phyloP scores from a whole-genome alignment of 2,888 invertebrate genomes.

The Brassicogethes aeneus region DNA sequence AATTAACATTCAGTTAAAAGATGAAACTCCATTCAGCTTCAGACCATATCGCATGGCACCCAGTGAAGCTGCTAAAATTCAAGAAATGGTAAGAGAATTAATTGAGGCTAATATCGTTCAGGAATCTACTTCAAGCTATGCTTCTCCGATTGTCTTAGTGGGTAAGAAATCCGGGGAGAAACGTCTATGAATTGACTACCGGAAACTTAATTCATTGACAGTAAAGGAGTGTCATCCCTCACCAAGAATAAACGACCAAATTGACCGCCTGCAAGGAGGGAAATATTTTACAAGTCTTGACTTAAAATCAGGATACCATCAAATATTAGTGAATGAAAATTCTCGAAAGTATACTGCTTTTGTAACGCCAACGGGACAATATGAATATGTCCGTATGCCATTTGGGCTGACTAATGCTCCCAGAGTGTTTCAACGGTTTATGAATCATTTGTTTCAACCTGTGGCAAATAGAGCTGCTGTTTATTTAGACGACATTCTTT shows the following conservation, averaged over 20 bases:
- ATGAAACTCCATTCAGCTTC: conserved; percentile 13
- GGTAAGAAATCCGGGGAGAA: conserved; percentile 3
- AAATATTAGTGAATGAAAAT: conserved; percentile 12
- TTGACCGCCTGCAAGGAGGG: conserved; percentile 12
- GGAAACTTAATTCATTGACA: conserved; percentile 13
- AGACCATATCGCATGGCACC: conserved; percentile 19
- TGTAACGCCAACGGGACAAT: conserved; percentile 16
- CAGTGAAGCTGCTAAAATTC: conserved; percentile 4
- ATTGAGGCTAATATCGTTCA: conserved; percentile 6
- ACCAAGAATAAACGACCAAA: conserved; percentile 15
- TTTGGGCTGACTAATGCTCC: conserved; percentile 17
- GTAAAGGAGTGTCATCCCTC: conserved; percentile 15
- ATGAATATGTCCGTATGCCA: conserved; percentile 12
- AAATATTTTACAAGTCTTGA: conserved; percentile 17
- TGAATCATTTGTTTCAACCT: too few relatives aligned
- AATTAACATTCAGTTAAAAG: conserved; percentile 13
- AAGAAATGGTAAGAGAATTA: conserved; percentile 9
- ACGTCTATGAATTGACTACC: conserved; percentile 10
- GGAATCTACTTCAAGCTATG: conserved; percentile 9
- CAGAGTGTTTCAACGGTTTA: conserved; percentile 14
- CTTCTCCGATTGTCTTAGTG: conserved; percentile 5
- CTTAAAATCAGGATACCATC: too few relatives aligned
- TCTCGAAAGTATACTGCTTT: conserved; percentile 14
- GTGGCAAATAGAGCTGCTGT: too few relatives aligned
- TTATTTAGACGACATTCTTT: too few relatives aligned